These are phyloP conservation scores for Cylindroiulus punctatus DNA, from an alignment of 2,888 invertebrate species.

Conservation along the genomic window DNA sequence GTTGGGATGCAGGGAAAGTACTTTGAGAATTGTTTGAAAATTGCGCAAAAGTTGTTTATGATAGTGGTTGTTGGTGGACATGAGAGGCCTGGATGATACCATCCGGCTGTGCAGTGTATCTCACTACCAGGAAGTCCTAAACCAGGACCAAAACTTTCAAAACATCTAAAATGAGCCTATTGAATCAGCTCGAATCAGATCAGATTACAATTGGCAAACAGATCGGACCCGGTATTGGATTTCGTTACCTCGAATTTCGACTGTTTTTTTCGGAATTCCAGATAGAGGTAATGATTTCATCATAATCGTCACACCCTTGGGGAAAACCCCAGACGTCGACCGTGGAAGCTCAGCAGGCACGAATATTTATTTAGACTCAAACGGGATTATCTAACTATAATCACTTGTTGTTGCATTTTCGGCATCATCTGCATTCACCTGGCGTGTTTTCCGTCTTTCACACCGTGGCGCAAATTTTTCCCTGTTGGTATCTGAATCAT, in stretches of 20 bases:
- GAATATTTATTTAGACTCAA: background rate
- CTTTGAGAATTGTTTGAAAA: no score
- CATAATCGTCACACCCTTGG: background rate
- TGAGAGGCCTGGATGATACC: no score
- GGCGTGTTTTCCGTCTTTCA: background rate
- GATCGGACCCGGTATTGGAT: background rate
- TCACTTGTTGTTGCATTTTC: background rate
- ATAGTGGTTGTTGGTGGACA: no score
- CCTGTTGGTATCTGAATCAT: background rate
- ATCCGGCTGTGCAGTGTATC: no score
- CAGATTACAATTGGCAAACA: background rate
- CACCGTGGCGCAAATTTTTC: background rate
- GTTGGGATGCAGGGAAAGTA: no score
- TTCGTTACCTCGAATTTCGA: background rate
- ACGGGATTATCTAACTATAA: background rate
- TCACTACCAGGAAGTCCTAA: no score
- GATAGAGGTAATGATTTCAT: background rate
- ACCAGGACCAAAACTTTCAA: no score
- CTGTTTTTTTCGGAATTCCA: background rate
- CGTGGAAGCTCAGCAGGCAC: background rate
- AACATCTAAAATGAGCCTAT: no score
- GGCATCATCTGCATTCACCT: background rate
- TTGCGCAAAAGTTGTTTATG: no score
- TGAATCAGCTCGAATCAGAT: no score
- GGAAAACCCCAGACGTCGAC: conserved; percentile 20